Evolutionary conservation across 92 coral and sea anemone genomes (phyloP).

Genomic region (Epizoanthus rinbou): DNA sequence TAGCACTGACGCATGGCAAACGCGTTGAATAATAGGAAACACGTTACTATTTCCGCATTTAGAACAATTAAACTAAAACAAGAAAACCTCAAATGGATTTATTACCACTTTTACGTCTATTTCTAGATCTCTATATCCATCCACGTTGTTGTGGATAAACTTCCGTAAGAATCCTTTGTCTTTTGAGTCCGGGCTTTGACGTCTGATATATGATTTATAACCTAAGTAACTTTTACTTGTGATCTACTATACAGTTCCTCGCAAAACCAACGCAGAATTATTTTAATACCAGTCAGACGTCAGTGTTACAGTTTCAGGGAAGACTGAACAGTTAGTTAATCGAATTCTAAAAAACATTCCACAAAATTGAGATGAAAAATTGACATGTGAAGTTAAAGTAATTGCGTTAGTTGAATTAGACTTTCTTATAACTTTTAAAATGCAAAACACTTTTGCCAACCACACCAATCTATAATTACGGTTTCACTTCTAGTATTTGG

Average conservation of each 20-base stretch:
- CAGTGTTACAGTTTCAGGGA: too few species aligned
- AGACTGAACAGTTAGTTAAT: too few species aligned
- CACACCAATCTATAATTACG: too few species aligned
- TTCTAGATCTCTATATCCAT: neutral
- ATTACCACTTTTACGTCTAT: neutral
- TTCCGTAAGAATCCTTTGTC: neutral
- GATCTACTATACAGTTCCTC: too few species aligned
- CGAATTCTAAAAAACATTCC: too few species aligned
- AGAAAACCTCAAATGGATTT: constrained; percentile 9
- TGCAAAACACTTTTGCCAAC: too few species aligned
- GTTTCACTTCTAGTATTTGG: neutral
- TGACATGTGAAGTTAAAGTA: too few species aligned
- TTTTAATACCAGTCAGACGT: too few species aligned
- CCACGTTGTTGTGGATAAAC: neutral
- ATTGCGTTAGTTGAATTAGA: too few species aligned
- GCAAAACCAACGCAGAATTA: too few species aligned
- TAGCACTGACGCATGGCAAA: constrained; percentile 33
- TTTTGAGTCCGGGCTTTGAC: neutral
- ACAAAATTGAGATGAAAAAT: too few species aligned
- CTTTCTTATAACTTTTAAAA: too few species aligned
- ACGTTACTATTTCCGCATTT: constrained; percentile 4
- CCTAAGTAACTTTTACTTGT: neutral
- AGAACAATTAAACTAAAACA: neutral
- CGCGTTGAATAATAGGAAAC: constrained; percentile 7
- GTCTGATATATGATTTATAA: neutral